phyloP scores from a whole-genome alignment of 2,888 invertebrate genomes.

The Drosophila nr. perissopoda region DNA sequence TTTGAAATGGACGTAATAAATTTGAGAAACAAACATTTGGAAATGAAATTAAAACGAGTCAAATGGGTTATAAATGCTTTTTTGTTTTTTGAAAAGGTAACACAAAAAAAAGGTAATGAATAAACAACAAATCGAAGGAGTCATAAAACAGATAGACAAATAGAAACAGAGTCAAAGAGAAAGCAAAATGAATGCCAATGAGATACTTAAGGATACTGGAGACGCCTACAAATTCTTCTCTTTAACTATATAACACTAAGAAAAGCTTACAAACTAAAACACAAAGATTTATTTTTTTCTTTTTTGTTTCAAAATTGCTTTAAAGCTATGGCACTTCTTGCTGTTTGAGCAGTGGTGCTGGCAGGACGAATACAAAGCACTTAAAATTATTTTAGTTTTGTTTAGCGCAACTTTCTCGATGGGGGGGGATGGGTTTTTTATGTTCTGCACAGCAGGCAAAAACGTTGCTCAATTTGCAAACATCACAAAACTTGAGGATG shows the following conservation, averaged over 20 bases:
- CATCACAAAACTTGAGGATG: constrained; percentile 37
- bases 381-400: constrained; percentile 57
- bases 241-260: constrained; percentile 32
- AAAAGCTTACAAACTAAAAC: constrained; percentile 53
- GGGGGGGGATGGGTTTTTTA: not conserved
- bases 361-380: constrained; percentile 35
- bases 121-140: constrained; percentile 52
- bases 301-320: constrained; percentile 67
- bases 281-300: constrained; percentile 20
- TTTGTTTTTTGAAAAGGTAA: constrained; percentile 30
- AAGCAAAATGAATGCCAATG: constrained; percentile 78
- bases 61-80: constrained; percentile 63
- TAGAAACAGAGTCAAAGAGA: constrained; percentile 19
- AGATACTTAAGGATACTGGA: constrained; percentile 65
- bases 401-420: constrained; percentile 27
- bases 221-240: constrained; percentile 17
- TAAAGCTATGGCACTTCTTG: constrained; percentile 56
- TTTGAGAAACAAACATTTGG: constrained; percentile 43
- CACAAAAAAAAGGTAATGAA: constrained; percentile 56
- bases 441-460: constrained; percentile 53
- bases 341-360: not conserved
- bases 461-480: constrained; percentile 55
- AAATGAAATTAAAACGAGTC: constrained; percentile 54
- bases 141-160: constrained; percentile 16
- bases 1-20: constrained; percentile 45